Evolutionary conservation across 1,140 invertebrate genomes (phyloP).

Genomic region (Drosophila trapezifrons): DNA sequence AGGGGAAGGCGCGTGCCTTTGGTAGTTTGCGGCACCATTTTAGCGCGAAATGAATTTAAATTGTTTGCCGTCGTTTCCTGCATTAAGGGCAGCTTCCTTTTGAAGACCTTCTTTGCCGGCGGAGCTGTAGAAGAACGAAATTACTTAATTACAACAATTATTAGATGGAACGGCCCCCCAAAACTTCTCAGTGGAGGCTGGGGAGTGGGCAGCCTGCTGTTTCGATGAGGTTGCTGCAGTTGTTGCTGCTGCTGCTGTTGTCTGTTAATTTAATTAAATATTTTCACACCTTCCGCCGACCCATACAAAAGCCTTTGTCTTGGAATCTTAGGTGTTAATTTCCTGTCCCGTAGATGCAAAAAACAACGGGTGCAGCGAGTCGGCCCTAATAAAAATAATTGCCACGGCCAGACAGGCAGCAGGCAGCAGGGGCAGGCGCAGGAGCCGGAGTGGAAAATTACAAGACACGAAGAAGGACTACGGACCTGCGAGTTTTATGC

Average conservation of each 20-base stretch:
- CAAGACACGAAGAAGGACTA: slow-evolving; percentile 51
- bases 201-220: slow-evolving; percentile 29
- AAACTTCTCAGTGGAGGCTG: slow-evolving; percentile 46
- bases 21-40: slow-evolving; percentile 79
- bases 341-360: slow-evolving; percentile 60
- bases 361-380: slow-evolving; percentile 43
- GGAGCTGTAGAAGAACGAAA: slow-evolving; percentile 57
- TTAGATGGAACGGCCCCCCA: slow-evolving; percentile 59
- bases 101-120: slow-evolving; percentile 17
- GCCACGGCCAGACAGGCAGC: slow-evolving; percentile 35
- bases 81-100: slow-evolving; percentile 73
- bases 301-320: slow-evolving; percentile 30
- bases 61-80: slow-evolving; percentile 76
- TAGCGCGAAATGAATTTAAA: slow-evolving; percentile 81
- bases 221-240: slow-evolving; percentile 11
- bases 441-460: slow-evolving; percentile 54
- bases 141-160: slow-evolving; percentile 83
- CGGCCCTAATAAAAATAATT: slow-evolving; percentile 76
- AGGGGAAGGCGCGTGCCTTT: slow-evolving; percentile 42
- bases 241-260: slow-evolving; percentile 39
- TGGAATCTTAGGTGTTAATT: slow-evolving; percentile 74
- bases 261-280: slow-evolving; percentile 83
- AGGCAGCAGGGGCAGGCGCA: not conserved
- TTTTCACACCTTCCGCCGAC: slow-evolving; percentile 79
- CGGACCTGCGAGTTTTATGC: slow-evolving; percentile 62